Percentiles rank a stretch among this genome's conserved stretches.
Evolutionary conservation across 2,797 vertebrate genomes (phyloP).

Genomic region (Enteromius fasciolatus): DNA sequence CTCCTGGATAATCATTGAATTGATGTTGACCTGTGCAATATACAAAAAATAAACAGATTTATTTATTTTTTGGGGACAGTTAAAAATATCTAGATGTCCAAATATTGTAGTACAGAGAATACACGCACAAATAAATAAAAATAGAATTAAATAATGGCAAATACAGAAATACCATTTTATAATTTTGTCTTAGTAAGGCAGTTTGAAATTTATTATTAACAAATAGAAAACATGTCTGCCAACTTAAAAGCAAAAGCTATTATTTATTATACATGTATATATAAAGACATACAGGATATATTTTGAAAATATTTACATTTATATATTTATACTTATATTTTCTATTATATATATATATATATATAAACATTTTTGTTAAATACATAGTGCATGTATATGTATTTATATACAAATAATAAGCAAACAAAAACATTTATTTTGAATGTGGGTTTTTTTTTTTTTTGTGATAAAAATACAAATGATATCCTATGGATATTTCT

Average conservation of each 20-base stretch:
- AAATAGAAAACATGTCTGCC: background rate
- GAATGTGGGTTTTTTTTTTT: too few species aligned
- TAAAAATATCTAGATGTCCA: background rate
- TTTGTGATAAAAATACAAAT: background rate
- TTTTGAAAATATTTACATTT: too few species aligned
- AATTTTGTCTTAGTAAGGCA: background rate
- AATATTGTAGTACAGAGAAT: background rate
- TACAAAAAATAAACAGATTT: background rate
- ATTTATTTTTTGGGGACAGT: background rate
- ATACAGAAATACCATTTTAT: background rate
- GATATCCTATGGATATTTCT: background rate
- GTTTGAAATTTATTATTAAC: background rate
- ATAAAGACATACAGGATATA: too few species aligned
- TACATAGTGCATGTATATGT: too few species aligned
- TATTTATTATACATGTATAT: background rate
- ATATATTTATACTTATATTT: too few species aligned
- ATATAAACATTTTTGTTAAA: too few species aligned
- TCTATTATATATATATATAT: too few species aligned
- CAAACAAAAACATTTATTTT: too few species aligned
- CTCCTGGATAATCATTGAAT: slow-evolving; percentile 29
- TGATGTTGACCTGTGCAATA: slow-evolving; percentile 20
- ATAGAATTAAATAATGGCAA: background rate
- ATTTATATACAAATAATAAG: too few species aligned
- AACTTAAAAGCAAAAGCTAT: background rate
- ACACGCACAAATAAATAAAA: background rate